A percentile compares a stretch with the other conserved stretches of the same genome.
Evolutionary conservation across 1,140 invertebrate genomes (phyloP).

Genomic region (Drosophila dunni): DNA sequence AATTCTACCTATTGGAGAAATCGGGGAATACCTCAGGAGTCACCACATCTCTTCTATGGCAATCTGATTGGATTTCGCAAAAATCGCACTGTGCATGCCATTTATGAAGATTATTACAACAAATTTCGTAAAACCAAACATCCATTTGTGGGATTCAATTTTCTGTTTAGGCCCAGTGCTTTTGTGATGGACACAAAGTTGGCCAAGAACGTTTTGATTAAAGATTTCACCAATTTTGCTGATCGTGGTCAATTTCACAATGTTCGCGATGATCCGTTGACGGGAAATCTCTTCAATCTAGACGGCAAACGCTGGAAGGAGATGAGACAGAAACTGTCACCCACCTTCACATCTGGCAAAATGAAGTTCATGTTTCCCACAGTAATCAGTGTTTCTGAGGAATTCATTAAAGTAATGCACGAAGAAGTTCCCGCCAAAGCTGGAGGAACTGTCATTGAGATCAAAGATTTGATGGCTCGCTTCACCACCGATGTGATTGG

Average conservation of each 20-base stretch:
- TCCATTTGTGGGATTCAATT: constrained; percentile 68
- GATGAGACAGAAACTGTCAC: constrained; percentile 85
- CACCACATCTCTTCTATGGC: constrained; percentile 76
- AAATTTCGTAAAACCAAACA: constrained; percentile 60
- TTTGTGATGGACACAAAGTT: constrained; percentile 70
- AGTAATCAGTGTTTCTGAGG: constrained; percentile 73
- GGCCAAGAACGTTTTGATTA: constrained; percentile 85
- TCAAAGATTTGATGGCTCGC: constrained; percentile 87
- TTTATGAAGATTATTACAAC: constrained; percentile 48
- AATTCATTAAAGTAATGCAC: constrained; percentile 52
- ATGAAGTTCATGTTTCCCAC: constrained; percentile 86
- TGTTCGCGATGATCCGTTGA: constrained; percentile 80
- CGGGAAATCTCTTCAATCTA: constrained; percentile 75
- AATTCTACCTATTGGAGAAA: constrained; percentile 83
- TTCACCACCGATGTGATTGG: constrained; percentile 88
- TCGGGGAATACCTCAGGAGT: constrained; percentile 83
- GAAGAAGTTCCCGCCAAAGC: constrained; percentile 54
- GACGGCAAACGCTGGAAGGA: constrained; percentile 85
- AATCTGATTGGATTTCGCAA: constrained; percentile 71
- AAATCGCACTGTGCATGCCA: constrained; percentile 28
- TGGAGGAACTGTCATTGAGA: constrained; percentile 84
- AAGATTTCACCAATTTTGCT: constrained; percentile 86
- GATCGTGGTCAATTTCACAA: constrained; percentile 85
- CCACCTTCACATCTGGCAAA: constrained; percentile 86
- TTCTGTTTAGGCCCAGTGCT: constrained; percentile 48